Conservation (phyloP, 2,888 invertebrate genomes). For the Nudaria mundana region DNA sequence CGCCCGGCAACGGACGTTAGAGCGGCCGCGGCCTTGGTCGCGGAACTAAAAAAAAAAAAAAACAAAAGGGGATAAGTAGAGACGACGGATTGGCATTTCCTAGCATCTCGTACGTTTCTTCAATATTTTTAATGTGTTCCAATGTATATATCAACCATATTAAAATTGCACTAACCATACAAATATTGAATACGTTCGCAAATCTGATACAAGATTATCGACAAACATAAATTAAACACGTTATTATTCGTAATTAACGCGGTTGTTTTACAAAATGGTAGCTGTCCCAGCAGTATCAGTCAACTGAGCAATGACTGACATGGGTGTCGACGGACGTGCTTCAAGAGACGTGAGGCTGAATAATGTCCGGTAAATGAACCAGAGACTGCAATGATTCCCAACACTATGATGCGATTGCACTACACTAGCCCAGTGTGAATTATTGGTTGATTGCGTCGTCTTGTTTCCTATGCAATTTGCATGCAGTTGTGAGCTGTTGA, state of each 20-base stretch:
- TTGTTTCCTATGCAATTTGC: slow-evolving; percentile 28
- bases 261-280: slow-evolving; percentile 25
- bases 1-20: too few species aligned
- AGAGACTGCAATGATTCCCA: slow-evolving; percentile 48
- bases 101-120: too few species aligned
- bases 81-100: too few species aligned
- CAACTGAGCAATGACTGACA: slow-evolving; percentile 37
- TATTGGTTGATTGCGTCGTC: slow-evolving; percentile 39
- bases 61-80: too few species aligned
- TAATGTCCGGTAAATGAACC: slow-evolving; percentile 66
- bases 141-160: too few species aligned
- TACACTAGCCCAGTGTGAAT: slow-evolving; percentile 29
- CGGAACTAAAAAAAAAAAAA: too few species aligned
- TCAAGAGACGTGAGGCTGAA: slow-evolving; percentile 51
- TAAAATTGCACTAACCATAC: too few species aligned
- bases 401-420: slow-evolving; percentile 39
- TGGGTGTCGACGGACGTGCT: slow-evolving; percentile 33
- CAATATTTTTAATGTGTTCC: too few species aligned
- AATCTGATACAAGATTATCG: not conserved
- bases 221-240: slow-evolving; percentile 14
- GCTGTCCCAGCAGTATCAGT: slow-evolving; percentile 5
- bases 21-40: too few species aligned
- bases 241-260: slow-evolving; percentile 23
- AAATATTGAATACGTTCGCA: too few species aligned
- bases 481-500: slow-evolving; percentile 4